Evolutionary conservation across 2,113 vertebrate genomes (phyloP), one percentile per base, ranked within the genome.

Genomic region (Pyrgilauda ruficollis): DNA sequence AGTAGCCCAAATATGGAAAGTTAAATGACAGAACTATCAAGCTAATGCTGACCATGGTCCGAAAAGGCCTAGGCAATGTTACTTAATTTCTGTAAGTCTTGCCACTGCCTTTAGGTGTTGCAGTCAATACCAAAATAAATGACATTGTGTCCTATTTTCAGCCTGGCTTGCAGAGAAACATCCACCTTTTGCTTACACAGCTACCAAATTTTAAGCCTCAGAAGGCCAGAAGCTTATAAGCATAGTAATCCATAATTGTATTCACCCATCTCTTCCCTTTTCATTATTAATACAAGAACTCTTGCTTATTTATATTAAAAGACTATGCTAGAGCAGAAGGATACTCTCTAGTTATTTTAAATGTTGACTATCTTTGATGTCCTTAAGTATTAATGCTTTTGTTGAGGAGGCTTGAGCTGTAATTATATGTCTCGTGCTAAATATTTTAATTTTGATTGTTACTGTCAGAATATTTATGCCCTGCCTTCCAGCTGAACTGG

Each of bases 401-500:
- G n/a, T 47, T 90, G 64, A 88, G 64, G 43, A 90, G 33, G 22
- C 21, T 31, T 47, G 39, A 80, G 33, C 75, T 84, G n/a, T 86
- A 83, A 80, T 83, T 77, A 26, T 52, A 5, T 31, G 28, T 77
- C 43, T 90, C 15, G 4, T 6, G 2, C 44, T 81, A 84, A 93
- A 59, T 92, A 62, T 62, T 90, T 92, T 49, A 80, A 84, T 92
- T 88, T 66, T 72, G 37, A 28, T 93, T 90, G 47, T 83, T 85
- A 55, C 58, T 91, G 53, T 84, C 35, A 81, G 33, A 90, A 37
- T 86, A 55, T 47, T 41, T 88, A 47, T 63, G 61, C 9, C 15
- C 18, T 86, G 9, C 52, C n/a, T 87, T 91, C 58, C 49, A 84
- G n/a, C 52, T 93, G 50, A 93, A 59, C 70, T 78, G 61, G 55